Evolutionary conservation across 2,888 invertebrate species (phyloP), one percentile per base, ranked within the genome.

Genomic region (Dasypolia templi): DNA sequence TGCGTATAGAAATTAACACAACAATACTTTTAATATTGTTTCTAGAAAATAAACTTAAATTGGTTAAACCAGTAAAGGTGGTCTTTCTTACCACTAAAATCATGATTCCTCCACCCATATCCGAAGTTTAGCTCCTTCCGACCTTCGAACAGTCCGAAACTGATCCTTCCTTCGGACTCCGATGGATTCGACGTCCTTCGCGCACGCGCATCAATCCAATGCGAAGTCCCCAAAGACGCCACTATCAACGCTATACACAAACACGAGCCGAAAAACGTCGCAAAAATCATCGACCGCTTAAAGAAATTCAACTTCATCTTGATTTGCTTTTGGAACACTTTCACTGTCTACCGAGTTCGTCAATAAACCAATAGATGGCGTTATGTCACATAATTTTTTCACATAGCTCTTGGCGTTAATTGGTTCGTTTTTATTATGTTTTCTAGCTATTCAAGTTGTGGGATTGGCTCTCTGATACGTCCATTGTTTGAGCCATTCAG

Each of bases 61-160:
- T 14, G 7, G 17, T n/a, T 5, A 44, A 58, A 49, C 2, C 1
- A 14, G 39, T 26, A 22, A 63, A 63, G 17, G n/a, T 29, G 63
- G 93, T 44, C 0, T 19, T 35, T 5, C 97, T 97, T 93, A 99
- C 98, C 97, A 91, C 98, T 97, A 82, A 99, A 97, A 79, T 98
- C 97, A 89, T 97, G 97, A 70, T 96, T 96, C 89, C 99, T 97
- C 96, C 97, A 97, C 7, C 99, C 99, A 89, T 98, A 98, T 5
- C 98, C 98, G 3, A 89, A 84, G 92, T 99, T 98, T 51, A 99
- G 93, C 86, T 97, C 97, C 92, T 98, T 98, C 81, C 97, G 97
- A 0, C 99, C 99, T 88, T 98, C 97, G 90, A 99, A 98, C 14
- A 99, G 96, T 0, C 99, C 99, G 91, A 99, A 98, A 90, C 97